Conservation (phyloP, 1,140 invertebrate genomes). For the Proctacanthus coquilletti region DNA sequence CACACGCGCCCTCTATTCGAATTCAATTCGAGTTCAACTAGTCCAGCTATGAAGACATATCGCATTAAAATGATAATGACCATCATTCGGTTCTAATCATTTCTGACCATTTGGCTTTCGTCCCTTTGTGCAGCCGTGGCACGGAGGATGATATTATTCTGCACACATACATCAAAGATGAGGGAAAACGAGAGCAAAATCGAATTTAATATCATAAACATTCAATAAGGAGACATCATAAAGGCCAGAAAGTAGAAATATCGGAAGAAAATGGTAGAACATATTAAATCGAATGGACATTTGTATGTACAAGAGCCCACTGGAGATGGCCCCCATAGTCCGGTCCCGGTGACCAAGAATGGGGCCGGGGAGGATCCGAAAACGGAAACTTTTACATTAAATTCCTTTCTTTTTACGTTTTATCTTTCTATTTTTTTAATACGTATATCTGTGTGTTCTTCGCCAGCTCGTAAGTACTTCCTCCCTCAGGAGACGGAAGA, state of each 20-base stretch:
- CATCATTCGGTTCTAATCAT: neutral
- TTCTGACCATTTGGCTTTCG: neutral
- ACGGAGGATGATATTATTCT: no score
- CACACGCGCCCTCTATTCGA: no score
- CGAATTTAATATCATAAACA: conserved; percentile 6
- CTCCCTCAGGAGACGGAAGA: no score
- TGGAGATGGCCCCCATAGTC: neutral
- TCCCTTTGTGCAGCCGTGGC: no score
- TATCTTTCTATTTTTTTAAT: neutral
- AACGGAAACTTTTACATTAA: neutral
- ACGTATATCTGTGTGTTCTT: neutral
- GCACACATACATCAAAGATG: conserved; percentile 23
- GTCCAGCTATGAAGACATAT: neutral
- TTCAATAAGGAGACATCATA: conserved; percentile 3
- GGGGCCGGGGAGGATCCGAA: neutral
- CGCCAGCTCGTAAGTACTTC: no score
- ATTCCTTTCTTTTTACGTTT: neutral
- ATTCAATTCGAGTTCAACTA: neutral
- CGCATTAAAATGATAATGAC: conserved; percentile 28
- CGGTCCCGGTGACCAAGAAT: no score
- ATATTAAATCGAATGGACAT: conserved; percentile 1
- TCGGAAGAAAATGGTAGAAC: neutral
- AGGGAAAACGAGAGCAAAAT: neutral
- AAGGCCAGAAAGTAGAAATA: conserved; percentile 1
- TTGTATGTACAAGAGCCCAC: neutral